Base-by-base conservation (phyloP, 2,888 invertebrate genomes). In the Nomada hirtipes region DNA sequence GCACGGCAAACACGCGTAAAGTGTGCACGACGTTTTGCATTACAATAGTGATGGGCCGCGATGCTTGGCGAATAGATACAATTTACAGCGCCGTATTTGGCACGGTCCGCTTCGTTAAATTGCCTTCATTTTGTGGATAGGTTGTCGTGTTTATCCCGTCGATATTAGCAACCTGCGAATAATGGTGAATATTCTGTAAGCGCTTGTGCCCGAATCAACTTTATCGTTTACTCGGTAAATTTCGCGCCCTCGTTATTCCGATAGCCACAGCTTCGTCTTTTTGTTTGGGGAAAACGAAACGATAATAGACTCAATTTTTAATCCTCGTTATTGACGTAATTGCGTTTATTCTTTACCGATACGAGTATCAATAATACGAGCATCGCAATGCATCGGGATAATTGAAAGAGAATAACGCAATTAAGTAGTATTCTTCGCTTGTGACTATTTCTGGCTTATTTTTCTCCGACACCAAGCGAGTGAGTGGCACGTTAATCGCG, bases 201-300 rank as follows among this genome's bases (percentile, higher is more conserved):
- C 13, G 60, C 23, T 18, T 26, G 29, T 57, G 47, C 23, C n/a
- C 55, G 69, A 81, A 79, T 86, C 74, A 80, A 75, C 65, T 63
- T 86, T 84, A 79, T 79, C 78, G 75, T 82, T 82, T 74, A 59
- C 75, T 55, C 68, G 78, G 71, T 84, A 75, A 82, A 79, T 86
- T 55, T 77, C 76, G 36, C 55, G 13, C 20, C 59, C 61, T 84
- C 75, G 64, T 81, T 75, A 80, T 29, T 13, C 42, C 10, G n/a
- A 9, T 36, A 44, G 26, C 18, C 15, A 15, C 29, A 20, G 29
- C 13, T 15, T 10, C 57, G 26, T 3, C 44, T 7, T 50, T 29
- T 20, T 13, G 29, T 64, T 71, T 44, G 23, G 23, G 23, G 59
- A 68, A 61, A 52, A 10, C 26, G 42, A 18, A 20, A 53, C 26